phyloP scores from a whole-genome alignment of 2,888 invertebrate species.

The Platerodrilus igneus region DNA sequence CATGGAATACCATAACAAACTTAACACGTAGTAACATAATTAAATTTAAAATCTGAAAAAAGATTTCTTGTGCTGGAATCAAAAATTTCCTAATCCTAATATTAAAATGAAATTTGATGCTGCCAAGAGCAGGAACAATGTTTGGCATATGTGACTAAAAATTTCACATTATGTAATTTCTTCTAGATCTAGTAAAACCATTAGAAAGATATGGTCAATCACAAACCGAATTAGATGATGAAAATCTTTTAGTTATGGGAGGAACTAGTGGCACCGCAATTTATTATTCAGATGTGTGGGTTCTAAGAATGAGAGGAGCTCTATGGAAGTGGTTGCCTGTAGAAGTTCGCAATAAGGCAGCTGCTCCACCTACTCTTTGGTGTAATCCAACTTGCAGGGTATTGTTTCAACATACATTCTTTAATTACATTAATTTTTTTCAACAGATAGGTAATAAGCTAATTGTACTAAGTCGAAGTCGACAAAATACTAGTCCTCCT shows the following conservation, averaged over 20 bases:
- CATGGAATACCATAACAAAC: too few relatives aligned
- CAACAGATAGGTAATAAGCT: slow-evolving; percentile 69
- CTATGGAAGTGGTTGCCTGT: slow-evolving; percentile 74
- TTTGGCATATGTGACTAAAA: too few relatives aligned
- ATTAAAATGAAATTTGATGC: too few relatives aligned
- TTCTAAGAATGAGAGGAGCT: slow-evolving; percentile 67
- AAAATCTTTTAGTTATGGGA: slow-evolving; percentile 75
- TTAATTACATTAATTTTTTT: slow-evolving; percentile 12
- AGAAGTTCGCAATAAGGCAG: slow-evolving; percentile 69
- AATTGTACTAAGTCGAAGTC: slow-evolving; percentile 65
- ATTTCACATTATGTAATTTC: too few relatives aligned
- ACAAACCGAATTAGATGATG: slow-evolving; percentile 74
- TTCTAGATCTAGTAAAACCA: slow-evolving; percentile 32
- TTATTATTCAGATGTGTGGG: slow-evolving; percentile 87
- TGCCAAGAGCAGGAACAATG: too few relatives aligned
- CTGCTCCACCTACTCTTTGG: slow-evolving; percentile 85
- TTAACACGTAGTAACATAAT: too few relatives aligned
- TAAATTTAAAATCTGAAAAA: too few relatives aligned
- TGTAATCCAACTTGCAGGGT: slow-evolving; percentile 88
- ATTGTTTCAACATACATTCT: slow-evolving; percentile 14
- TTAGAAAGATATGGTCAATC: slow-evolving; percentile 79
- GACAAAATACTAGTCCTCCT: slow-evolving; percentile 52
- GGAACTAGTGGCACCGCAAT: slow-evolving; percentile 85
- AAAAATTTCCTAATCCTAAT: too few relatives aligned
- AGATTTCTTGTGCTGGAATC: too few relatives aligned